These are phyloP conservation scores for Harpegnathos saltator DNA, from an alignment of 1,140 invertebrate species.

Conservation along the genomic window DNA sequence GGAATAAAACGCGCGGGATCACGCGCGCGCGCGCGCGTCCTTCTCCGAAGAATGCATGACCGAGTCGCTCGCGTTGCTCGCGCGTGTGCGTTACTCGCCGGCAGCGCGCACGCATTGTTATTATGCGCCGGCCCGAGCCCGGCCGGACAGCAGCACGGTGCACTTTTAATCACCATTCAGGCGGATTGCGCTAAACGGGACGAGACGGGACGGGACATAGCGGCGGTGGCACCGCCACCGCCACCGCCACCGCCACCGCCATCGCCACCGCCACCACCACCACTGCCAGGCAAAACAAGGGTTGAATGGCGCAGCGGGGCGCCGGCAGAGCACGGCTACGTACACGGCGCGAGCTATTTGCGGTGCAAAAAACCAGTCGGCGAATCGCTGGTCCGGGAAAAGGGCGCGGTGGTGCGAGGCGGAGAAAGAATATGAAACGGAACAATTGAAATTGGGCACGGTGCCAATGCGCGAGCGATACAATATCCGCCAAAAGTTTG, in stretches of 20 bases:
- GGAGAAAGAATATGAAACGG: slow-evolving; percentile 67
- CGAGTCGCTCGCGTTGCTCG: background rate
- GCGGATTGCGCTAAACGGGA: slow-evolving; percentile 75
- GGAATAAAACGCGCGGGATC: background rate
- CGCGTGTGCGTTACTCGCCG: background rate
- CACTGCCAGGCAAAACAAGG: slow-evolving; percentile 71
- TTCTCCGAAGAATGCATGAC: no score
- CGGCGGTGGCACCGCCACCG: slow-evolving; percentile 45
- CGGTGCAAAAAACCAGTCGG: slow-evolving; percentile 44
- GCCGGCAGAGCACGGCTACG: slow-evolving; percentile 58
- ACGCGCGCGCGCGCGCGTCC: no score
- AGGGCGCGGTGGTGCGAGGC: slow-evolving; percentile 39
- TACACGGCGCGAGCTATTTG: slow-evolving; percentile 68
- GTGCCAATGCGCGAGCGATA: slow-evolving; percentile 53
- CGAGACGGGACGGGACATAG: slow-evolving; percentile 68
- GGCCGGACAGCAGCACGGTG: slow-evolving; percentile 64
- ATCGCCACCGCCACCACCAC: slow-evolving; percentile 48
- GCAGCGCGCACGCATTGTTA: slow-evolving; percentile 33
- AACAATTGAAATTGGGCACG: slow-evolving; percentile 74
- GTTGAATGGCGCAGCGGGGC: slow-evolving; percentile 72
- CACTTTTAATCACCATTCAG: slow-evolving; percentile 79
- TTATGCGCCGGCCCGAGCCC: slow-evolving; percentile 21
- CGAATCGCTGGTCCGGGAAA: slow-evolving; percentile 40
- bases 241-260: slow-evolving; percentile 47
- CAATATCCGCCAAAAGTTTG: slow-evolving; percentile 58